phyloP scores from a whole-genome alignment of 2,113 vertebrate genomes.

The Peucedramus taeniatus region DNA sequence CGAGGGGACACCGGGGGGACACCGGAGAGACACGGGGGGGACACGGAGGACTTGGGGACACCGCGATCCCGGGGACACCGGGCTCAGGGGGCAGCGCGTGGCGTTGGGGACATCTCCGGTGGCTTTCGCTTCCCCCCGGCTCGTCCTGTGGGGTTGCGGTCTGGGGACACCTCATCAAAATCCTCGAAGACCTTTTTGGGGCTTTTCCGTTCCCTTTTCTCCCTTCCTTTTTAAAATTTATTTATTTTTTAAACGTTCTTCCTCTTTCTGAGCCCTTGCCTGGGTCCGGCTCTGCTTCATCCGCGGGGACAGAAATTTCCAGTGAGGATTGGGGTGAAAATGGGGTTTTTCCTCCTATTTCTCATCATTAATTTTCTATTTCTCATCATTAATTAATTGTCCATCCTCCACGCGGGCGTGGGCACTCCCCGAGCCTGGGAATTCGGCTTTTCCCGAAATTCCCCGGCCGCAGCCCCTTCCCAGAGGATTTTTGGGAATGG shows the following conservation, averaged over 20 bases:
- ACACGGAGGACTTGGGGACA: neutral
- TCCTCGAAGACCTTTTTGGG: neutral
- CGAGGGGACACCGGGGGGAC: neutral
- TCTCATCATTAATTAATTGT: neutral
- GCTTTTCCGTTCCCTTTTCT: neutral
- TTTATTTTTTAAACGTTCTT: neutral
- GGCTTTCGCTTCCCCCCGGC: neutral
- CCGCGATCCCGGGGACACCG: neutral
- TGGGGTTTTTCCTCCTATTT: neutral
- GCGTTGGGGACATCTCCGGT: neutral
- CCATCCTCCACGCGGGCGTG: rapidly evolving
- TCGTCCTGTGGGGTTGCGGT: neutral
- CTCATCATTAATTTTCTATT: neutral
- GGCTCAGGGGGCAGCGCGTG: neutral
- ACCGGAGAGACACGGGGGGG: too few relatives aligned
- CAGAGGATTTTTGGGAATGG: neutral
- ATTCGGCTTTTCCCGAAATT: neutral
- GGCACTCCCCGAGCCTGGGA: neutral
- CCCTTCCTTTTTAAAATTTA: neutral
- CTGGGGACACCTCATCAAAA: neutral
- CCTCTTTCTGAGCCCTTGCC: neutral
- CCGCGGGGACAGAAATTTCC: neutral
- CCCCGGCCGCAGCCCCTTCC: neutral
- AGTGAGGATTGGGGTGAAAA: rapidly evolving
- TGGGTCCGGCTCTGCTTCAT: neutral